Base-by-base conservation (phyloP, 2,113 vertebrate species). In the Macheiramphus alcinus region DNA sequence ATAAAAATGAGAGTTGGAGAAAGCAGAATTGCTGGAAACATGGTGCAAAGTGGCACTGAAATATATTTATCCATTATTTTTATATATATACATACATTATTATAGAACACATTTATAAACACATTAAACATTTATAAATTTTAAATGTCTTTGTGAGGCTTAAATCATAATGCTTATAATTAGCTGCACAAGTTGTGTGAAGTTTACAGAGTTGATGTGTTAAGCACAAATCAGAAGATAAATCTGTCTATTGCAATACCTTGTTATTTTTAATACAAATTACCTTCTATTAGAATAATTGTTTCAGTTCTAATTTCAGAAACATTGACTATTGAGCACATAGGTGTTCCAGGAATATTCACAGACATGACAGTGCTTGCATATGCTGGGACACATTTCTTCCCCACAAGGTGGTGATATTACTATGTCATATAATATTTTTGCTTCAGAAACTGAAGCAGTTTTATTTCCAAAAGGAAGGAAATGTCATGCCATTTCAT, bases 361-460 rank as follows among this genome's bases (percentile, higher is more conserved):
- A 38, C 16, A 47, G n/a, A 19, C 20, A 32, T 14, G 21, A 61
- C 36, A 70, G 32, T 15, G 31, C 18, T 86, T 80, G 38, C 43
- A 73, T 3, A 8, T 11, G 4, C 34, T 59, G 50, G 38, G 26
- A 55, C 5, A 6, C 7, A 42, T 45, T 91, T 92, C 45, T 56
- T 93, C 43, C 22, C 97, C 97, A 98, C 96, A 79, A 95, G 96
- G 88, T 93, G 97, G 97, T 81, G 73, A 67, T 94, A 75, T 97
- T 91, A 74, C 82, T 88, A 55, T 80, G 31, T 29, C 32, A 23
- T 53, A 67, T 7, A 55, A 13, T 5, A 20, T 32, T 52, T 90
- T 74, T 76, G 25, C 38, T 48, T 70, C 68, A 67, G 26, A 27
- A n/a, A 70, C 8, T 42, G 22, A 66, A 78, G 10, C 31, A 36